phyloP scores from a whole-genome alignment of 2,797 vertebrate genomes.

The Tinamus major region DNA sequence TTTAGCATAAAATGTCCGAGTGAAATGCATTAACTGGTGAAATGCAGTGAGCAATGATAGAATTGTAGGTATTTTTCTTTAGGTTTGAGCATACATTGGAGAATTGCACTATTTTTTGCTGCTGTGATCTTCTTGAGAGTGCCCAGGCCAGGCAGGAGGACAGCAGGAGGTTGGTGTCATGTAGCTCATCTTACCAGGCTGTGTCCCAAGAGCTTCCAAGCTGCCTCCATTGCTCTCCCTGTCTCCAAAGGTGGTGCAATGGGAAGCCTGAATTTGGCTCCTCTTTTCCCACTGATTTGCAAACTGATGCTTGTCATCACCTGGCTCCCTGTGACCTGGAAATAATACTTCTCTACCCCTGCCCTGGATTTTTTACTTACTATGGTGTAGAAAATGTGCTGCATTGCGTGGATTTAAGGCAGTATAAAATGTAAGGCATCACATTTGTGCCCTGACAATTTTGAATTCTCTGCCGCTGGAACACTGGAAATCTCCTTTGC shows the following conservation, averaged over 20 bases:
- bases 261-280: background rate
- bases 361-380: background rate
- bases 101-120: background rate
- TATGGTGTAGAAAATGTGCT: background rate
- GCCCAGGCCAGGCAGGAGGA: background rate
- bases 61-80: fast-evolving
- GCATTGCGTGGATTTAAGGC: background rate
- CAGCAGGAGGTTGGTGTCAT: background rate
- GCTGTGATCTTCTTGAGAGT: background rate
- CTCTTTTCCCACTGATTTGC: background rate
- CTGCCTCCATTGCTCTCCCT: background rate
- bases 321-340: no score
- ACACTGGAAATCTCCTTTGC: slow-evolving; percentile 29
- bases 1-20: background rate
- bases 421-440: background rate
- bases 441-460: background rate
- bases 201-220: background rate
- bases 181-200: background rate
- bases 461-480: background rate
- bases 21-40: background rate
- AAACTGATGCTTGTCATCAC: background rate
- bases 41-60: background rate
- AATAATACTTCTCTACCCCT: background rate
- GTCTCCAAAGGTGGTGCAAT: background rate
- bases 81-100: fast-evolving